Conservation (phyloP, 2,113 vertebrate genomes). For the Hassar affinis region DNA sequence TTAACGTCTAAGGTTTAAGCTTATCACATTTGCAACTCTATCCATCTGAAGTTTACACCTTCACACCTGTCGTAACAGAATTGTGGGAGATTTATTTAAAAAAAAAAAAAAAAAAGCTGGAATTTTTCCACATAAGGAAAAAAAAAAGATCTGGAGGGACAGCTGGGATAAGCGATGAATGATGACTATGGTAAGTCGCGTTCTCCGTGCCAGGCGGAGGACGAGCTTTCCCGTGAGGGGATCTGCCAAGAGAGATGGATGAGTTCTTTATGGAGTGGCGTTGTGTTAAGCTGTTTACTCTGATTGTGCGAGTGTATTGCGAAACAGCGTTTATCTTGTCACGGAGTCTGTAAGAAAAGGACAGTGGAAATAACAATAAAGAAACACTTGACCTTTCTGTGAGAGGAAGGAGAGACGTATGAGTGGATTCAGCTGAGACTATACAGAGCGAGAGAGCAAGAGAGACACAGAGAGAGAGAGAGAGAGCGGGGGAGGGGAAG, state of each 20-base stretch:
- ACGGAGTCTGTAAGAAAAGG: not conserved
- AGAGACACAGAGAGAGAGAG: slow-evolving; percentile 7
- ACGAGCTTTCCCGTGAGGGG: not conserved
- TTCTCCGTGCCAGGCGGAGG: not conserved
- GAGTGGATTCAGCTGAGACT: not conserved
- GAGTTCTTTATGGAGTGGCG: slow-evolving; percentile 18
- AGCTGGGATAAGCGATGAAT: slow-evolving; percentile 11
- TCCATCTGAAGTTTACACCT: not conserved
- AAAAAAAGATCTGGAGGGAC: not conserved
- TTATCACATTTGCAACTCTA: not conserved
- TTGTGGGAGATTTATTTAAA: not conserved
- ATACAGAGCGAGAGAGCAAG: not conserved
- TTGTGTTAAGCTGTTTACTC: slow-evolving; percentile 32
- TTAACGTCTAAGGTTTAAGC: too few relatives aligned
- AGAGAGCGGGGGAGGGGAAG: not conserved
- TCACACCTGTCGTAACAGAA: not conserved
- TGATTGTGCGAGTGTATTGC: slow-evolving; percentile 16
- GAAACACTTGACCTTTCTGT: slow-evolving; percentile 29
- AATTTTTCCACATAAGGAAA: slow-evolving; percentile 2
- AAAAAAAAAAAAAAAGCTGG: not conserved
- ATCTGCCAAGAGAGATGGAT: slow-evolving; percentile 25
- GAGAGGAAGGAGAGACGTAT: not conserved
- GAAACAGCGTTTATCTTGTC: slow-evolving; percentile 8
- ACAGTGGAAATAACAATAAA: slow-evolving; percentile 29
- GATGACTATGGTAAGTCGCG: slow-evolving; percentile 22